A percentile compares a stretch with the other conserved stretches of the same genome.
These are phyloP conservation scores for Philhelius pedissequus DNA, from an alignment of 2,888 invertebrate species.

Conservation along the genomic window DNA sequence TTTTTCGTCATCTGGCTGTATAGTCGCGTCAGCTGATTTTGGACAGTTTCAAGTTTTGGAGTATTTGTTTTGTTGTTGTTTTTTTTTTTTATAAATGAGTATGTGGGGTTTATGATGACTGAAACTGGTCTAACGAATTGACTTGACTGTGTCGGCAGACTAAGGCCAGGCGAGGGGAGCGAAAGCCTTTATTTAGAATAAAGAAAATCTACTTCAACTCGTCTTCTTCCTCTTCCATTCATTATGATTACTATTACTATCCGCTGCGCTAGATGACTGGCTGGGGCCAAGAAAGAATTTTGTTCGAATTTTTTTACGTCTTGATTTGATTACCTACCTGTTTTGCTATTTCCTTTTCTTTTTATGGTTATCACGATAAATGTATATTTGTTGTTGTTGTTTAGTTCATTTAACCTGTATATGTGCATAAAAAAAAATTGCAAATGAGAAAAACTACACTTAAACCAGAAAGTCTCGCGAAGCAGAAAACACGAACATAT, in stretches of 20 bases:
- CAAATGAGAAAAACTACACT: conserved; percentile 28
- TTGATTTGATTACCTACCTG: conserved; percentile 56
- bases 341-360: conserved; percentile 26
- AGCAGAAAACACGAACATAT: conserved; percentile 12
- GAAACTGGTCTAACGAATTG: background rate
- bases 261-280: too few relatives aligned
- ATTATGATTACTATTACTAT: background rate
- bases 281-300: conserved; percentile 8
- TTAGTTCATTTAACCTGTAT: conserved; percentile 7
- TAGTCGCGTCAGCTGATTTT: conserved; percentile 16
- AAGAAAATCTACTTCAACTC: background rate
- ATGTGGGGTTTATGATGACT: background rate
- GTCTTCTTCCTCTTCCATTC: conserved; percentile 9
- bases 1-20: background rate
- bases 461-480: conserved; percentile 39
- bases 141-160: background rate
- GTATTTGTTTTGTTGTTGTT: background rate
- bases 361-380: conserved; percentile 33
- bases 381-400: background rate
- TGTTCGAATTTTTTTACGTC: background rate
- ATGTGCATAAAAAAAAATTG: conserved; percentile 17
- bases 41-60: background rate
- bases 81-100: background rate
- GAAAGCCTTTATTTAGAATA: background rate
- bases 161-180: background rate